Percentiles rank a stretch among this genome's conserved stretches.
These are phyloP conservation scores for Bicyclus anynana DNA, from an alignment of 1,140 invertebrate genomes.

Conservation along the genomic window DNA sequence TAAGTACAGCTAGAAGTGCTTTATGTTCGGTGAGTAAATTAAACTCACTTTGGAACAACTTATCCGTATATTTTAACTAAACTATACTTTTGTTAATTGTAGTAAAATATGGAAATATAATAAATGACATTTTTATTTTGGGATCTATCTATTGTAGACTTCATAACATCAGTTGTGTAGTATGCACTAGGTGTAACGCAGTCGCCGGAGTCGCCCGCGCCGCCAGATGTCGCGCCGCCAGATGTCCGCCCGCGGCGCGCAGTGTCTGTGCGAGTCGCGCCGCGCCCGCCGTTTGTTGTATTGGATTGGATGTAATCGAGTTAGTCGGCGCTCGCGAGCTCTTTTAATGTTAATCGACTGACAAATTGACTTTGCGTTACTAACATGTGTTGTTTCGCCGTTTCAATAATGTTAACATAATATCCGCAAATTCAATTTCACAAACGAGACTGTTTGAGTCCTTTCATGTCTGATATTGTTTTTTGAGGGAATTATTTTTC, in stretches of 20 bases:
- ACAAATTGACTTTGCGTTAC: constrained; percentile 48
- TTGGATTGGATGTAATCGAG: constrained; percentile 48
- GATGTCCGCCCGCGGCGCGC: constrained; percentile 40
- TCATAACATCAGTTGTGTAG: no score
- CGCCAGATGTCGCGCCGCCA: no score
- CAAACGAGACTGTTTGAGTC: constrained; percentile 12
- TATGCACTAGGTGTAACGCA: no score
- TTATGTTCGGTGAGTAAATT: no score
- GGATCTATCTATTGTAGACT: no score
- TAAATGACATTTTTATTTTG: no score
- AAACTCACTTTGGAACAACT: no score
- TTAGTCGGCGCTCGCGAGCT: constrained; percentile 38
- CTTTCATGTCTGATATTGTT: constrained; percentile 12
- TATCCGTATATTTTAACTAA: no score
- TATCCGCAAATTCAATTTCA: constrained; percentile 24
- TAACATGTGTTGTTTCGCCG: constrained; percentile 32
- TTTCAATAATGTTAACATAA: constrained; percentile 25
- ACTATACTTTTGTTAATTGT: no score
- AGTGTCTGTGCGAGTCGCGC: constrained; percentile 22
- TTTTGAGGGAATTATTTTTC: constrained; percentile 29
- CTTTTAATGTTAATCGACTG: constrained; percentile 52
- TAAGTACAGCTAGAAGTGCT: no score
- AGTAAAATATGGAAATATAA: no score
- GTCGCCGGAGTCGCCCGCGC: constrained; percentile 36
- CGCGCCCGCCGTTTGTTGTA: constrained; percentile 39